A percentile compares a stretch with the other conserved stretches of the same genome.
Conservation (phyloP, 2,113 vertebrate species). For the Chloropsis cyanopogon region DNA sequence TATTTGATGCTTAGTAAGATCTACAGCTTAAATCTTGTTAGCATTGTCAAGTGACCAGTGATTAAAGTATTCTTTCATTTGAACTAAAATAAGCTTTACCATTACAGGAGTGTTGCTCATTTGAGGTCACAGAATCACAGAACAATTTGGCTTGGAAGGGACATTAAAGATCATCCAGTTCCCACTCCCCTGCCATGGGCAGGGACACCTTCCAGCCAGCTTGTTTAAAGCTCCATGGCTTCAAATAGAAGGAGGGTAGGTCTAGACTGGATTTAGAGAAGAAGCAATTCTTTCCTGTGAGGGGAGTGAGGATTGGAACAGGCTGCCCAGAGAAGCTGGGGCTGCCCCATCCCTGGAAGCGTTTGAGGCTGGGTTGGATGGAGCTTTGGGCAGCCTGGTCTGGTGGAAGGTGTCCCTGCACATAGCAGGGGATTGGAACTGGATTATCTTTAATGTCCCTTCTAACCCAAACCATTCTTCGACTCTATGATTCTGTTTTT, state of each 20-base stretch:
- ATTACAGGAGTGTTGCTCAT: fast-evolving
- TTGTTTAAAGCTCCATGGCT: neutral
- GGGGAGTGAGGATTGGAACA: neutral
- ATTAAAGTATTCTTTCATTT: neutral
- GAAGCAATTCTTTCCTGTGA: neutral
- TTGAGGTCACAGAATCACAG: neutral
- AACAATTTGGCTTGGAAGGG: neutral
- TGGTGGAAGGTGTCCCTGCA: neutral
- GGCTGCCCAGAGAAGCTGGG: neutral
- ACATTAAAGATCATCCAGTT: neutral
- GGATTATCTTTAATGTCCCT: neutral
- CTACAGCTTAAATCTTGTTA: neutral
- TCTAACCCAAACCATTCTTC: neutral
- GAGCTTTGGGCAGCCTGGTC: neutral
- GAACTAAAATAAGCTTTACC: neutral
- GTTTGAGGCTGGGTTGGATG: fast-evolving
- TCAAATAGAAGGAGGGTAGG: neutral
- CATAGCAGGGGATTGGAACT: neutral
- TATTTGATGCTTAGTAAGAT: neutral
- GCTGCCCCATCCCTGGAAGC: neutral
- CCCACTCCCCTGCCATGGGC: neutral
- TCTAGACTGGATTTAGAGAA: neutral
- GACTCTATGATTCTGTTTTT: neutral
- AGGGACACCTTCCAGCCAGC: neutral
- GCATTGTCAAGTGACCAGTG: neutral